Conservation (phyloP, 1,140 invertebrate genomes). For the Ridgeia piscesae region DNA sequence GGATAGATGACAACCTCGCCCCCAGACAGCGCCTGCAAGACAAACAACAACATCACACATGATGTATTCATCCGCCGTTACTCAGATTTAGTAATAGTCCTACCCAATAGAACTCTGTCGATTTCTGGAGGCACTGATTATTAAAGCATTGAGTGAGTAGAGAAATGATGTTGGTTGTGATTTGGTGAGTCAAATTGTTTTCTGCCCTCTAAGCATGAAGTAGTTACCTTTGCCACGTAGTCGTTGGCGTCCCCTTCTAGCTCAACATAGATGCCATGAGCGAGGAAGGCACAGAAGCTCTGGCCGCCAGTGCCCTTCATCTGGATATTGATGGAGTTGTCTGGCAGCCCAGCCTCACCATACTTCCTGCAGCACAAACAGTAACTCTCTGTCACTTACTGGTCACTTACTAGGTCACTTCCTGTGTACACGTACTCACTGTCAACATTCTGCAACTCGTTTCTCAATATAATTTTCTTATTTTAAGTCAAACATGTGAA, state of each 20-base stretch:
- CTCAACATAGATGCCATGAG: constrained; percentile 83
- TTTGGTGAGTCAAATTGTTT: too few species aligned
- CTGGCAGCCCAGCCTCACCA: constrained; percentile 85
- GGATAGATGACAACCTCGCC: constrained; percentile 94
- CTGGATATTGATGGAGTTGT: constrained; percentile 81
- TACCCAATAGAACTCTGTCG: background rate
- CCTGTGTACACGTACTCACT: too few species aligned
- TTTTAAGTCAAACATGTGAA: too few species aligned
- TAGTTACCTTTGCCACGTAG: constrained; percentile 83
- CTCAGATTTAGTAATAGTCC: too few species aligned
- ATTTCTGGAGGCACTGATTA: background rate
- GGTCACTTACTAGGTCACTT: too few species aligned
- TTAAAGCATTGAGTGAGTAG: too few species aligned
- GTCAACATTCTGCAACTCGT: too few species aligned
- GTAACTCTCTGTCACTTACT: background rate
- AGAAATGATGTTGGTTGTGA: too few species aligned
- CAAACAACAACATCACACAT: too few species aligned
- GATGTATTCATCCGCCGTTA: too few species aligned
- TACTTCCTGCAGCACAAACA: constrained; percentile 67
- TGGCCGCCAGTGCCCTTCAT: constrained; percentile 95
- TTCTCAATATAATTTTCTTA: too few species aligned
- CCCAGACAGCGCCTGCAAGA: constrained; percentile 82
- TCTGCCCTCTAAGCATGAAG: too few species aligned
- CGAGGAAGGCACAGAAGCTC: constrained; percentile 97
- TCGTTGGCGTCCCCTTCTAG: constrained; percentile 98